A percentile compares a stretch with the other conserved stretches of the same genome.
These are phyloP conservation scores for Australoheros facetus DNA, from an alignment of 2,797 vertebrate genomes.

Conservation along the genomic window DNA sequence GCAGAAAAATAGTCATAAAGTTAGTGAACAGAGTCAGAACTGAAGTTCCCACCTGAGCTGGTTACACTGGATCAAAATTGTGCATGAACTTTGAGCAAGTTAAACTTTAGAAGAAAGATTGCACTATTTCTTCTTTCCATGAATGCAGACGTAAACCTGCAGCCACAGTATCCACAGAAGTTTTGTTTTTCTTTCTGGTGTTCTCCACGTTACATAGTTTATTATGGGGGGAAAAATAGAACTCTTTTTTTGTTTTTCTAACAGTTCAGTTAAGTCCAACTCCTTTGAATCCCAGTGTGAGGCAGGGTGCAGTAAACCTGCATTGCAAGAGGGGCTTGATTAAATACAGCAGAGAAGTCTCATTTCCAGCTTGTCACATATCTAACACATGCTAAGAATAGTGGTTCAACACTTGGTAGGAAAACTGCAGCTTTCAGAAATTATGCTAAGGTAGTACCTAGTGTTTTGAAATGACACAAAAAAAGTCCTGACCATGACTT, in stretches of 20 bases:
- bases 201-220: background rate
- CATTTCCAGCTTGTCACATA: background rate
- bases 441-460: background rate
- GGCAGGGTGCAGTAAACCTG: background rate
- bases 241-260: slow-evolving; percentile 8
- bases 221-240: slow-evolving; percentile 9
- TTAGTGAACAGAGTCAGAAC: background rate
- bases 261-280: background rate
- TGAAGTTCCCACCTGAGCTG: background rate
- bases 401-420: background rate
- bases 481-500: background rate
- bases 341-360: slow-evolving; percentile 13
- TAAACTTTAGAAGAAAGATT: background rate
- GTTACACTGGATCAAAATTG: background rate
- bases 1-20: background rate
- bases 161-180: background rate
- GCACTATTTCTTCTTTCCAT: background rate
- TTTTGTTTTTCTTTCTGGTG: slow-evolving; percentile 7
- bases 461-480: background rate
- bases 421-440: background rate
- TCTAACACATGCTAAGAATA: background rate
- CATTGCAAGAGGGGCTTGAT: background rate
- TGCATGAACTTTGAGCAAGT: background rate
- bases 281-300: slow-evolving; percentile 13
- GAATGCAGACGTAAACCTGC: background rate